These are phyloP conservation scores for Yponomeuta plumbellus DNA, from an alignment of 2,888 invertebrate species.

Conservation along the genomic window DNA sequence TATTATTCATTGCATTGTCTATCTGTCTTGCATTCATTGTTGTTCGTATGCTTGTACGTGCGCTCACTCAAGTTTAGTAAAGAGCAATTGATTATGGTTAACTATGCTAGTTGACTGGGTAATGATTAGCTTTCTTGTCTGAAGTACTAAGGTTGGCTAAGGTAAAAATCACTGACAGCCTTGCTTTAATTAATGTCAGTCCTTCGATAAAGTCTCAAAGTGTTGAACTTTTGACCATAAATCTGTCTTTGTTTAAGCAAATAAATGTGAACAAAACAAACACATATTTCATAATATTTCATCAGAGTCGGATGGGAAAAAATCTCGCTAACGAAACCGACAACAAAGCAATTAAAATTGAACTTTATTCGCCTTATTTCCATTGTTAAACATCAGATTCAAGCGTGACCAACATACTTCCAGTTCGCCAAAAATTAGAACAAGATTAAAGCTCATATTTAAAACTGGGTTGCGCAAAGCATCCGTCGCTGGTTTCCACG, in stretches of 20 bases:
- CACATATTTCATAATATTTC: not conserved
- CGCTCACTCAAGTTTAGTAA: not conserved
- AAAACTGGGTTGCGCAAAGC: conserved; percentile 56
- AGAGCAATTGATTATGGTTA: not conserved
- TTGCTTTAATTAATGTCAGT: too few relatives aligned
- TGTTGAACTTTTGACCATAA: too few relatives aligned
- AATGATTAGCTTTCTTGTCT: too few relatives aligned
- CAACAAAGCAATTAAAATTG: conserved; percentile 9
- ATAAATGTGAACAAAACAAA: not conserved
- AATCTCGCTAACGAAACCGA: not conserved
- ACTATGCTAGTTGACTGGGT: too few relatives aligned
- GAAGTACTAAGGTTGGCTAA: too few relatives aligned
- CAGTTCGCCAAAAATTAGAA: not conserved
- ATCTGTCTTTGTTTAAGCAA: not conserved
- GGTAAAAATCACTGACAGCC: too few relatives aligned
- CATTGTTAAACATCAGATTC: conserved; percentile 2
- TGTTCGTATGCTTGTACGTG: not conserved
- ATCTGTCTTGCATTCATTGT: not conserved
- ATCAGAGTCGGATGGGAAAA: conserved; percentile 4
- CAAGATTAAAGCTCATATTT: not conserved
- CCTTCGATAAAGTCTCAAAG: too few relatives aligned
- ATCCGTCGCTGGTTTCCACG: conserved; percentile 61
- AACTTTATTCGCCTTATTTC: conserved; percentile 13
- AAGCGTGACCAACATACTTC: not conserved
- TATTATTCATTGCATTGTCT: conserved; percentile 5